Percentiles rank a stretch among this genome's conserved stretches.
Conservation (phyloP, 2,797 vertebrate genomes). For the Pterois miles region DNA sequence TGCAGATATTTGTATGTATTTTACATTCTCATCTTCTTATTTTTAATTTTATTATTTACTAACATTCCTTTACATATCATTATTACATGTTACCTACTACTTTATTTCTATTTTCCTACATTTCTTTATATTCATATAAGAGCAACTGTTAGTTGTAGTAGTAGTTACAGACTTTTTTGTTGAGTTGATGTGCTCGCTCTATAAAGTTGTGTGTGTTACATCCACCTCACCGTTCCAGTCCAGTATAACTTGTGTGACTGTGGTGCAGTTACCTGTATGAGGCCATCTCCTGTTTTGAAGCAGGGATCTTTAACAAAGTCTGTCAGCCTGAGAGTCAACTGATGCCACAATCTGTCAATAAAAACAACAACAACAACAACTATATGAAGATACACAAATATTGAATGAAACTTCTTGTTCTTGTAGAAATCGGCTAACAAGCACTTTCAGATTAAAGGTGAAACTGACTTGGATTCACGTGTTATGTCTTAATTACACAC, state of each 20-base stretch:
- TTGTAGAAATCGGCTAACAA: background rate
- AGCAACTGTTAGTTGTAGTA: too few species aligned
- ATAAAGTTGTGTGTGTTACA: too few species aligned
- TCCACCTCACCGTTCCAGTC: background rate
- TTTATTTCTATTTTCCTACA: too few species aligned
- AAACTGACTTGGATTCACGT: too few species aligned
- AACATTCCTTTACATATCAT: too few species aligned
- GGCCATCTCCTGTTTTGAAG: conserved; percentile 92
- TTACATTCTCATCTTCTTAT: too few species aligned
- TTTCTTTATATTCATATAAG: too few species aligned
- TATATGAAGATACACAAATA: background rate
- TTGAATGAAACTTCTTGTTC: background rate
- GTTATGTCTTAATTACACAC: background rate
- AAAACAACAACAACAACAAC: background rate
- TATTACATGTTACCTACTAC: too few species aligned
- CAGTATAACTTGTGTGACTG: background rate
- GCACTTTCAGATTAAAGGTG: background rate
- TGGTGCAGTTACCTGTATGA: conserved; percentile 78
- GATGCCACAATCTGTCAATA: conserved; percentile 92
- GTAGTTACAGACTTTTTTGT: too few species aligned
- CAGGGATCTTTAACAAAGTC: conserved; percentile 94
- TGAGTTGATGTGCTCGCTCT: background rate
- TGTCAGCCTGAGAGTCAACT: conserved; percentile 92
- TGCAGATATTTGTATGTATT: too few species aligned
- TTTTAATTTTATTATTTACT: too few species aligned